Conservation (phyloP, 2,888 invertebrate species). For the Drosophila pegasa region DNA sequence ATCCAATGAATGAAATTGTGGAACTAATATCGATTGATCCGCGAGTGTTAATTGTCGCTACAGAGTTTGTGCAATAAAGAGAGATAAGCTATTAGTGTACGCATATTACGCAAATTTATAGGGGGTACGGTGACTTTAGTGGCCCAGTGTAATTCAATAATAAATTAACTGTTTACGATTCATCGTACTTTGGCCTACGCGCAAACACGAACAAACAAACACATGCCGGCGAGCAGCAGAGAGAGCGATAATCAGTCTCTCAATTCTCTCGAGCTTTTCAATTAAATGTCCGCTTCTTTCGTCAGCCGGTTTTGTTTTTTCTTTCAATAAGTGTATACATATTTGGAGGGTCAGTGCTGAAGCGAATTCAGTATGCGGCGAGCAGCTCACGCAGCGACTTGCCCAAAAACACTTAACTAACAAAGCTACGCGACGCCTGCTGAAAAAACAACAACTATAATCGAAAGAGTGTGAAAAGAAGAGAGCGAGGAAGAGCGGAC, state of each 20-base stretch:
- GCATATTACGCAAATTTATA: too few relatives aligned
- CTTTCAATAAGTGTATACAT: not conserved
- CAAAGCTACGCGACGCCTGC: not conserved
- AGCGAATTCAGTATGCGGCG: slow-evolving; percentile 44
- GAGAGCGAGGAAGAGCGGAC: not conserved
- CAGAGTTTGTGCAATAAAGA: not conserved
- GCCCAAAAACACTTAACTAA: not conserved
- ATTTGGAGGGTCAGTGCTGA: slow-evolving; percentile 17
- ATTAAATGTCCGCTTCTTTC: not conserved
- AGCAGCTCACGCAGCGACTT: slow-evolving; percentile 21
- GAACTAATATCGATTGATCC: too few relatives aligned
- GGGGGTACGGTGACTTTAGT: too few relatives aligned
- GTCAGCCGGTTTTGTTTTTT: not conserved
- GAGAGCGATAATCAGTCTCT: not conserved
- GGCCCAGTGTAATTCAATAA: not conserved
- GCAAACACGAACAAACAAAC: not conserved
- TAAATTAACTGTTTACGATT: not conserved
- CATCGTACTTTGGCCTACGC: not conserved
- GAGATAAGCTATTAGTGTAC: not conserved
- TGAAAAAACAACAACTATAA: not conserved
- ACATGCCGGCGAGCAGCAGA: not conserved
- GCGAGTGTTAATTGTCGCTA: not conserved
- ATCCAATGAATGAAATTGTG: too few relatives aligned
- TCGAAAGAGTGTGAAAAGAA: not conserved
- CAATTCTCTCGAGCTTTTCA: not conserved